These are phyloP conservation scores for Euclidia mi DNA, from an alignment of 2,888 invertebrate species.

Conservation along the genomic window DNA sequence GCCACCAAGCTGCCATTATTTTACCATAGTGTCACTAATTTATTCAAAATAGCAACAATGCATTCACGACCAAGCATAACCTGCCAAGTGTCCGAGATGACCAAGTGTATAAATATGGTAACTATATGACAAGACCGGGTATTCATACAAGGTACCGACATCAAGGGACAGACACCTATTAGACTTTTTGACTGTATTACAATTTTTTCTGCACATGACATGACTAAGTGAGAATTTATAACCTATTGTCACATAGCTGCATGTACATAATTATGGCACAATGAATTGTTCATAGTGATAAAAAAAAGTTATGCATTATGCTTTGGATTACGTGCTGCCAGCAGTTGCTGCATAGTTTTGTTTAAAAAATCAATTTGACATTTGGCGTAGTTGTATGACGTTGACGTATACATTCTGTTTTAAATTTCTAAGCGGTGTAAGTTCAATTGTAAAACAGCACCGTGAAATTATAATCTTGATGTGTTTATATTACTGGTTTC, in stretches of 20 bases:
- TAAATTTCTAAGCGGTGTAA: neutral
- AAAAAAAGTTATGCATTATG: constrained; percentile 43
- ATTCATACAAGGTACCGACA: too few relatives aligned
- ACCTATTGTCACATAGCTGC: constrained; percentile 47
- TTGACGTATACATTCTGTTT: neutral
- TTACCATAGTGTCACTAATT: too few relatives aligned
- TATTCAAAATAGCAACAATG: too few relatives aligned
- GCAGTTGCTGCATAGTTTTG: constrained; percentile 45
- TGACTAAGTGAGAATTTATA: constrained; percentile 48
- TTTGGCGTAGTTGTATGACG: constrained; percentile 1
- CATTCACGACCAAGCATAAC: too few relatives aligned
- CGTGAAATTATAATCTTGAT: neutral
- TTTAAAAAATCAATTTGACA: constrained; percentile 38
- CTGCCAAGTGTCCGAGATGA: too few relatives aligned
- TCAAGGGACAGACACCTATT: too few relatives aligned
- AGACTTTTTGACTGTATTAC: too few relatives aligned
- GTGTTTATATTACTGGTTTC: neutral
- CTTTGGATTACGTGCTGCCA: constrained; percentile 13
- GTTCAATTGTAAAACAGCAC: neutral
- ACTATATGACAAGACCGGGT: too few relatives aligned
- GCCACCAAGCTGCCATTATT: too few relatives aligned
- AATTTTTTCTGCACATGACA: constrained; percentile 37
- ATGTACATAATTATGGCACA: constrained; percentile 50
- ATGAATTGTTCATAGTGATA: constrained; percentile 44
- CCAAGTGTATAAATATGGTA: too few relatives aligned